Conservation (phyloP, 2,113 vertebrate species). For the Fregata magnificens region DNA sequence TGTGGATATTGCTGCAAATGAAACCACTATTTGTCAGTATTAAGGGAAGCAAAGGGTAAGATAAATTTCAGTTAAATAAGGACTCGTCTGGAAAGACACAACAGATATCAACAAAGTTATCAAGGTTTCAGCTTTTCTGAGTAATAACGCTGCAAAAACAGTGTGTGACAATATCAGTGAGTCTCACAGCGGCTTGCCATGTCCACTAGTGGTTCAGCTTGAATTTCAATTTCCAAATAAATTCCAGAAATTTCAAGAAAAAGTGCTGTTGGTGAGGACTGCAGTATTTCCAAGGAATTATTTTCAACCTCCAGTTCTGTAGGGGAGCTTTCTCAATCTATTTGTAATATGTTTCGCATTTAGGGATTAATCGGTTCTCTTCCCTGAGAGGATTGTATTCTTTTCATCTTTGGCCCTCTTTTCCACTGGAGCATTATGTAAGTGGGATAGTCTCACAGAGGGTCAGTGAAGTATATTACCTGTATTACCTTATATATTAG, state of each 20-base stretch:
- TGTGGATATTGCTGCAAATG: neutral
- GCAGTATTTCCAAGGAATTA: neutral
- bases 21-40: neutral
- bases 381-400: neutral
- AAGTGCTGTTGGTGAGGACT: neutral
- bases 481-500: neutral
- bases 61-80: neutral
- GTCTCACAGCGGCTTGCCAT: neutral
- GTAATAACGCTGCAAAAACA: neutral
- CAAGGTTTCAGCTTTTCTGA: neutral
- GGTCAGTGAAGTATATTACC: neutral
- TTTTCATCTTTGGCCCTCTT: neutral
- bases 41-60: neutral
- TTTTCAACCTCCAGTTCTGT: neutral
- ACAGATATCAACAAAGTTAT: neutral
- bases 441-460: neutral
- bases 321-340: neutral
- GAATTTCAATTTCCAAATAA: neutral
- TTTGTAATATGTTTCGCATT: neutral
- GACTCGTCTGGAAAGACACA: neutral
- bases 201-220: neutral
- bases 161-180: neutral
- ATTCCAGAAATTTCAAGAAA: neutral
- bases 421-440: neutral
- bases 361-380: neutral